Percentiles rank a stretch among this genome's conserved stretches.
These are phyloP conservation scores for Diplosoma virens DNA, from an alignment of 23 tunicate species.

Conservation along the genomic window DNA sequence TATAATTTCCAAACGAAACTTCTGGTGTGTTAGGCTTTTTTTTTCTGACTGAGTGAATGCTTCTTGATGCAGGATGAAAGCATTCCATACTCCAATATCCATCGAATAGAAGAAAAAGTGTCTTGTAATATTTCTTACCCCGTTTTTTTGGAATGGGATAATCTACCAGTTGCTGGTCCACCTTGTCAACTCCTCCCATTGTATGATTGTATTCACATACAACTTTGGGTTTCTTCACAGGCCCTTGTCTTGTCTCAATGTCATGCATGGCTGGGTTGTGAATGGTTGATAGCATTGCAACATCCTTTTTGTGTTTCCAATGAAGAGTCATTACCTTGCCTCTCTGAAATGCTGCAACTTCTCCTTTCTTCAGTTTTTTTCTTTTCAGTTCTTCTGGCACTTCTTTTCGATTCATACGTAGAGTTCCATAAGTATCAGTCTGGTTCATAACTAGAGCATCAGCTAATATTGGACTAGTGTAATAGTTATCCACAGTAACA, in stretches of 20 bases:
- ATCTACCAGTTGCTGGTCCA: no score
- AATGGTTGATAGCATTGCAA: background rate
- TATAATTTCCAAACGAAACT: background rate
- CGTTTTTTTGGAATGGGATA: no score
- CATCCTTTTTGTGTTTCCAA: no score
- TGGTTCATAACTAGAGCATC: background rate
- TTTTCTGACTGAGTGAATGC: background rate
- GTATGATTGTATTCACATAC: background rate
- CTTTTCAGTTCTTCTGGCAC: background rate
- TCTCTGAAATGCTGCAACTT: no score
- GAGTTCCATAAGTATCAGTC: background rate
- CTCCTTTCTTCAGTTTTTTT: constrained; percentile 5
- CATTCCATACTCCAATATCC: constrained; percentile 5
- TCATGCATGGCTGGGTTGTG: no score
- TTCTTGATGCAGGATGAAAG: constrained; percentile 7
- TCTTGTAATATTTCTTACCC: no score
- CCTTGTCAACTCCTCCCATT: no score
- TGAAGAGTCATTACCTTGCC: no score
- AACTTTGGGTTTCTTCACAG: background rate
- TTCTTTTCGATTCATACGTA: background rate
- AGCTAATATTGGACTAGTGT: background rate
- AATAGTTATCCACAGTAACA: constrained; percentile 17
- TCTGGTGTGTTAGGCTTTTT: background rate
- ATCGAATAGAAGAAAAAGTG: background rate
- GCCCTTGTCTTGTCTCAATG: no score